Percentiles rank a stretch among this genome's conserved stretches.
These are phyloP conservation scores for Pituophis catenifer DNA, from an alignment of 2,113 vertebrate species.

Conservation along the genomic window DNA sequence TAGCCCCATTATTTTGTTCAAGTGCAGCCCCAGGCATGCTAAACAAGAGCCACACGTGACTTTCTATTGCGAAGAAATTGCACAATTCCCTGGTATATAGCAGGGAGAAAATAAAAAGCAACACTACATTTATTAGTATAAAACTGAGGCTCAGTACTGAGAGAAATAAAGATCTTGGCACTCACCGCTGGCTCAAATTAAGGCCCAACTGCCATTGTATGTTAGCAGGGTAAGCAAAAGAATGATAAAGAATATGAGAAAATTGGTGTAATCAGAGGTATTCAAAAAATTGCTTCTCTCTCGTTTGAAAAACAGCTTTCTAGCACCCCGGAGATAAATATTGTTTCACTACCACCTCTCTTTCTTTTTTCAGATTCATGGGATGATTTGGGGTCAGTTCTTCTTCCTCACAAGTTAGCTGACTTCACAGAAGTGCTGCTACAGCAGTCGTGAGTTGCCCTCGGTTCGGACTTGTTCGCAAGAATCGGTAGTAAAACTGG, in stretches of 20 bases:
- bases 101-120: not conserved
- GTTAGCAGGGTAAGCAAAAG: conserved; percentile 1
- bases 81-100: not conserved
- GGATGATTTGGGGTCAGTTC: not conserved
- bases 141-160: not conserved
- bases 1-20: not conserved
- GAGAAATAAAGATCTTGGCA: not conserved
- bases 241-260: conserved; percentile 37
- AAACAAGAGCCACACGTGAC: not conserved
- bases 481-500: no score
- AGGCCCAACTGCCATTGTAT: conserved; percentile 18
- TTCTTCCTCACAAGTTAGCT: not conserved
- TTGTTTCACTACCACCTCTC: not conserved
- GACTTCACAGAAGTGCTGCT: not conserved
- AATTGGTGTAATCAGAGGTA: conserved; percentile 63
- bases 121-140: not conserved
- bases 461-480: no score
- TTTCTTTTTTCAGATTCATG: conserved; percentile 23
- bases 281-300: conserved; percentile 55
- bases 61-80: not conserved
- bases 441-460: not conserved
- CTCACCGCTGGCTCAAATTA: not conserved
- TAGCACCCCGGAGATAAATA: conserved; percentile 48
- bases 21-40: not conserved
- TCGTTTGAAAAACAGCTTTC: conserved; percentile 64